phyloP scores from a whole-genome alignment of 1,140 invertebrate species.

The Bombus pyrosoma region DNA sequence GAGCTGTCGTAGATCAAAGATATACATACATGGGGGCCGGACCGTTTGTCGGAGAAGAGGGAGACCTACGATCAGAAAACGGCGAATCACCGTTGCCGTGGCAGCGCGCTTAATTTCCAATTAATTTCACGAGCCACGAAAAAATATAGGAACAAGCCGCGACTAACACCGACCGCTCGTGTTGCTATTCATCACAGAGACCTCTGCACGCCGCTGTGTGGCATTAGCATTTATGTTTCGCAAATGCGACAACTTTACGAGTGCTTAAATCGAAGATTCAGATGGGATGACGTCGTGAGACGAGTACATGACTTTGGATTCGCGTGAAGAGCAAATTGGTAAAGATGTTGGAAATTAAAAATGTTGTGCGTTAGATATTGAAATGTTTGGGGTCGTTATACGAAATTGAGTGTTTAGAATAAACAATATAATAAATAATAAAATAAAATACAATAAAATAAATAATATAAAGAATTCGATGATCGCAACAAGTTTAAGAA shows the following conservation, averaged over 20 bases:
- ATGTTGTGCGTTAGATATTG: too few species aligned
- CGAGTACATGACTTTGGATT: not conserved
- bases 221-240: conserved; percentile 70
- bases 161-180: conserved; percentile 60
- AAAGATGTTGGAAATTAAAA: not conserved
- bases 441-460: too few species aligned
- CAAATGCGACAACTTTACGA: conserved; percentile 56
- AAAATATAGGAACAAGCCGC: conserved; percentile 69
- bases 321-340: not conserved
- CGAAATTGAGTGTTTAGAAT: too few species aligned
- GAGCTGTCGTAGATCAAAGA: conserved; percentile 51
- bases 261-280: conserved; percentile 52
- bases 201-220: conserved; percentile 8
- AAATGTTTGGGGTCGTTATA: too few species aligned
- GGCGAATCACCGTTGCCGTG: conserved; percentile 7
- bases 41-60: not conserved
- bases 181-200: conserved; percentile 64
- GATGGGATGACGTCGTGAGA: not conserved
- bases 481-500: too few species aligned
- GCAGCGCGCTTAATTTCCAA: conserved; percentile 69
- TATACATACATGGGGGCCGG: conserved; percentile 43
- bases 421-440: too few species aligned
- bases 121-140: conserved; percentile 65
- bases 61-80: conserved; percentile 31
- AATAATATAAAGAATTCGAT: too few species aligned